Percentiles rank a stretch among this genome's conserved stretches.
Conservation (phyloP, 2,888 invertebrate genomes). For the Ceriagrion tenellum region DNA sequence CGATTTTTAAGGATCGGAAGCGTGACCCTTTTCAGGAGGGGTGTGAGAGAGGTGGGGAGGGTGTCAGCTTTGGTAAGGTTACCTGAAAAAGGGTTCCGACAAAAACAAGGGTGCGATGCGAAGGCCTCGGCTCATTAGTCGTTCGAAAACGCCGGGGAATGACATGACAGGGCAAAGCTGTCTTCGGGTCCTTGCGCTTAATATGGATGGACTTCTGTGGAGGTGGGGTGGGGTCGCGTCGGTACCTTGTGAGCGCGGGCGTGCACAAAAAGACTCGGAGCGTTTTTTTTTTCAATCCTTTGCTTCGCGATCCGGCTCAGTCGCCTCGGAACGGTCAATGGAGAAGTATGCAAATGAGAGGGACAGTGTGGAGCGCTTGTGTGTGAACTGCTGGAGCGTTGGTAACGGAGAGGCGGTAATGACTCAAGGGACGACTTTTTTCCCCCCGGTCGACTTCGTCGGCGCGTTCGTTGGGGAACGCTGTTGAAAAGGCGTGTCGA, state of each 20-base stretch:
- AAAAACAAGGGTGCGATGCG: not conserved
- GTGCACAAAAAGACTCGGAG: not conserved
- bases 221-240: not conserved
- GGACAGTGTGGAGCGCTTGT: not conserved
- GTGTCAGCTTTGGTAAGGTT: not conserved
- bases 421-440: not conserved
- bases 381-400: not conserved
- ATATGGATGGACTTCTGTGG: not conserved
- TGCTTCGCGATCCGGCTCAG: not conserved
- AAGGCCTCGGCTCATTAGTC: slow-evolving; percentile 20
- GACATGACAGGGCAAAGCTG: not conserved
- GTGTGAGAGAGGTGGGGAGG: not conserved
- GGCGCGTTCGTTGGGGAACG: not conserved
- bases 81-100: not conserved
- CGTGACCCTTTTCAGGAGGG: not conserved
- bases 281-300: not conserved
- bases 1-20: not conserved
- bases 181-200: not conserved
- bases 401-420: not conserved
- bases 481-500: not conserved
- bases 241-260: not conserved
- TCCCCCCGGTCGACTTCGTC: not conserved
- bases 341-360: not conserved
- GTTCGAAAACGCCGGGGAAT: not conserved
- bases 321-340: not conserved